Conservation (phyloP, 2,797 vertebrate genomes). For the Cossypha polioptera region DNA sequence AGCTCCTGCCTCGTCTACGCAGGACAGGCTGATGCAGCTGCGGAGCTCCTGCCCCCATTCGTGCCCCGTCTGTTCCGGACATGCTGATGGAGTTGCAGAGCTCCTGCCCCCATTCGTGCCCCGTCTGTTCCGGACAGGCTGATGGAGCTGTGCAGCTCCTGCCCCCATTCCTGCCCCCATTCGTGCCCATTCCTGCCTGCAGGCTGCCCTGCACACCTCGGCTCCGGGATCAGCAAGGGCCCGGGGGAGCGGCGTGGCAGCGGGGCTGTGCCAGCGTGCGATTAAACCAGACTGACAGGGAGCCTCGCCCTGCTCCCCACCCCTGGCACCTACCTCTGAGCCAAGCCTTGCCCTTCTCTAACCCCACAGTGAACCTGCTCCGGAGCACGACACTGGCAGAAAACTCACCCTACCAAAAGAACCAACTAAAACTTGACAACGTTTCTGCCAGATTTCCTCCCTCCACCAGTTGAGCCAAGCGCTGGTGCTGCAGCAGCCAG, state of each 20-base stretch:
- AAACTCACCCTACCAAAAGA: background rate
- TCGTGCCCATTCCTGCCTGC: background rate
- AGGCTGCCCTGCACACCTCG: fast-evolving
- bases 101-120: background rate
- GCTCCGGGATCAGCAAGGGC: background rate
- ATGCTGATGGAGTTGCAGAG: background rate
- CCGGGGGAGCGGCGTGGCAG: fast-evolving
- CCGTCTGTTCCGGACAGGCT: background rate
- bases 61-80: background rate
- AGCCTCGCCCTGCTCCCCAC: background rate
- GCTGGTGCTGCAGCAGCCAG: background rate
- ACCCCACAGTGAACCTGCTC: conserved; percentile 2
- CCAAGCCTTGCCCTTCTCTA: background rate
- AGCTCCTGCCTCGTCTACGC: background rate
- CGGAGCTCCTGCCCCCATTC: too few species aligned
- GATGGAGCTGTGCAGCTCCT: background rate
- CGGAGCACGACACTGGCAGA: background rate
- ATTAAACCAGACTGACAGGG: background rate
- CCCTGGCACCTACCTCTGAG: background rate
- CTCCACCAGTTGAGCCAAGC: fast-evolving
- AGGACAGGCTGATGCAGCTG: background rate
- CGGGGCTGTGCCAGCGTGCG: fast-evolving
- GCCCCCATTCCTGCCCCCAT: fast-evolving
- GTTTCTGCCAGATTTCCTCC: background rate
- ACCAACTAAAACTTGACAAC: background rate